Evolutionary conservation across 2,888 invertebrate species (phyloP).

Genomic region (Lydus trimaculatus): DNA sequence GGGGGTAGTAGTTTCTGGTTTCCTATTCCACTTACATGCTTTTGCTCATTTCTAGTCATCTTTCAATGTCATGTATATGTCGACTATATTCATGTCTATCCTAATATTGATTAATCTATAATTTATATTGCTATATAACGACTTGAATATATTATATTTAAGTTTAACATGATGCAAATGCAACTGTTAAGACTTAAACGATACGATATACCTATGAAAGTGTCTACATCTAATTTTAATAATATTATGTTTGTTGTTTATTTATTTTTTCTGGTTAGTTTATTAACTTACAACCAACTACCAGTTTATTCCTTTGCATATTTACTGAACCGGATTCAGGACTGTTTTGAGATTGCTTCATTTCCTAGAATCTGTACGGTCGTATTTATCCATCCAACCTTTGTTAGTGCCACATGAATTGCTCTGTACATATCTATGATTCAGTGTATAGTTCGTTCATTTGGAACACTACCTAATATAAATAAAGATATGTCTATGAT

Average conservation of each 20-base stretch:
- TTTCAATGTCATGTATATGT: slow-evolving; percentile 48
- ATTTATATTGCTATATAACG: slow-evolving; percentile 47
- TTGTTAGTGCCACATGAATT: slow-evolving; percentile 10
- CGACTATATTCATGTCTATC: slow-evolving; percentile 49
- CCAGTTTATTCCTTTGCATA: slow-evolving; percentile 15
- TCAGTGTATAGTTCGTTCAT: background rate
- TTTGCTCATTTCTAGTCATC: slow-evolving; percentile 51
- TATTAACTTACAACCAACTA: background rate
- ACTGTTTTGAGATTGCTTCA: slow-evolving; percentile 33
- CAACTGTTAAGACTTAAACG: too few relatives aligned
- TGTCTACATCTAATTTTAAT: background rate
- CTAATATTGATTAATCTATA: slow-evolving; percentile 50
- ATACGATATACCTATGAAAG: too few relatives aligned
- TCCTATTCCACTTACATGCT: slow-evolving; percentile 49
- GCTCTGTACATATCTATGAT: slow-evolving; percentile 5
- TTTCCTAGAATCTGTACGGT: slow-evolving; percentile 21
- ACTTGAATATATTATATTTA: slow-evolving; percentile 26
- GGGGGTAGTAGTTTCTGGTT: slow-evolving; percentile 44
- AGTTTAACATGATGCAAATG: too few relatives aligned
- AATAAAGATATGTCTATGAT: background rate
- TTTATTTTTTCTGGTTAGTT: background rate
- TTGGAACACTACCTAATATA: slow-evolving; percentile 1
- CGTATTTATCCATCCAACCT: slow-evolving; percentile 23
- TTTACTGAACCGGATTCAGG: slow-evolving; percentile 22
- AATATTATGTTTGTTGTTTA: background rate